A percentile compares a stretch with the other conserved stretches of the same genome.
These are phyloP conservation scores for Nysson spinosus DNA, from an alignment of 2,888 invertebrate species.

Conservation along the genomic window DNA sequence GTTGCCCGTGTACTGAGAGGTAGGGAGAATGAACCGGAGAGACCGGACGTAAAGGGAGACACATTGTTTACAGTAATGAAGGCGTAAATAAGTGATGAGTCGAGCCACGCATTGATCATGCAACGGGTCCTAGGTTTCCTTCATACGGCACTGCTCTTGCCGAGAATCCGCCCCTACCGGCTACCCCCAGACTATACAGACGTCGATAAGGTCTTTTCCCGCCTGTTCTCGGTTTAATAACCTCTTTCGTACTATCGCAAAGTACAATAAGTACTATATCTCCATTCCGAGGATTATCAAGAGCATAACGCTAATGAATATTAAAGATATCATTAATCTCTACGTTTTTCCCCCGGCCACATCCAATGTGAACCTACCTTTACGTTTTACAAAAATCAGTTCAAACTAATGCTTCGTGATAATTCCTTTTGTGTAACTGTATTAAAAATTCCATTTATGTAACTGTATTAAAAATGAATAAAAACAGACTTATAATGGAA, in stretches of 20 bases:
- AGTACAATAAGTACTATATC: constrained; percentile 23
- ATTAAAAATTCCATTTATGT: too few species aligned
- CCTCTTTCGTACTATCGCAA: constrained; percentile 34
- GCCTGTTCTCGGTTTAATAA: constrained; percentile 47
- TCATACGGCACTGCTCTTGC: constrained; percentile 41
- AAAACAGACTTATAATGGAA: too few species aligned
- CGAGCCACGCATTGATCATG: constrained; percentile 66
- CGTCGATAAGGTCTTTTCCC: constrained; percentile 39
- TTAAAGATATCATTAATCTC: constrained; percentile 16
- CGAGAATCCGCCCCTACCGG: constrained; percentile 17
- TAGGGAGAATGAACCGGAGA: constrained; percentile 13
- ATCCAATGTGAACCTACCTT: neutral
- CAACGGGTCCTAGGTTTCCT: constrained; percentile 21
- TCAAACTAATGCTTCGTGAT: too few species aligned
- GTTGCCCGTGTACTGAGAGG: constrained; percentile 27
- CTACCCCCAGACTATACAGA: constrained; percentile 22
- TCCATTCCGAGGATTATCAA: constrained; percentile 20
- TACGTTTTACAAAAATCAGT: too few species aligned
- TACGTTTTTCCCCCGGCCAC: too few species aligned
- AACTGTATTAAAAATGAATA: too few species aligned
- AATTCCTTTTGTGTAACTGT: too few species aligned
- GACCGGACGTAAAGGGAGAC: constrained; percentile 60
- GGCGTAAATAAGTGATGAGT: constrained; percentile 73
- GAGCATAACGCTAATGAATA: constrained; percentile 31
- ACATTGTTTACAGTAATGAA: constrained; percentile 75